A percentile compares a stretch with the other conserved stretches of the same genome.
Evolutionary conservation across 2,888 invertebrate genomes (phyloP).

Genomic region (Morinoia aosen): DNA sequence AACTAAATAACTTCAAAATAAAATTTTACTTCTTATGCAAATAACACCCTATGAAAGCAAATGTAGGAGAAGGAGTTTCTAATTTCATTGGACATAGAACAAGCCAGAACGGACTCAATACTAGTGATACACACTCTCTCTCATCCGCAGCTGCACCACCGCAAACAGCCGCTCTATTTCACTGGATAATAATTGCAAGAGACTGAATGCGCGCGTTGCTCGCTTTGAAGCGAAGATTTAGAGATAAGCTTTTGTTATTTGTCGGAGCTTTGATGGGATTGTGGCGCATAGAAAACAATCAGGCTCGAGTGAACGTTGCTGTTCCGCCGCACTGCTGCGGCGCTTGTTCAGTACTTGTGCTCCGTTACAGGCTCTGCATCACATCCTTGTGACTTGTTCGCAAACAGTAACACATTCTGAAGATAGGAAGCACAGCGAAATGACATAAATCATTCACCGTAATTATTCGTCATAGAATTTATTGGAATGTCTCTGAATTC

Average conservation of each 20-base stretch:
- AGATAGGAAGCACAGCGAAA: background rate
- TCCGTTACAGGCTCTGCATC: no score
- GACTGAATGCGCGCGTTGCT: conserved; percentile 14
- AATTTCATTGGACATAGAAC: background rate
- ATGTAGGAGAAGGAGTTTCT: background rate
- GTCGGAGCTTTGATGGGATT: conserved; percentile 39
- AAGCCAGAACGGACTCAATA: background rate
- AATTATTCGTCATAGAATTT: background rate
- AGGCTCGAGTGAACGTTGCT: background rate
- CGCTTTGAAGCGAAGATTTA: conserved; percentile 21
- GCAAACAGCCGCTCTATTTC: background rate
- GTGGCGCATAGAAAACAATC: conserved; percentile 12
- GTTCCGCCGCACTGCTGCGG: background rate
- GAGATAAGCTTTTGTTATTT: conserved; percentile 46
- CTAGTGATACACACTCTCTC: background rate
- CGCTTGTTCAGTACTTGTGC: no score
- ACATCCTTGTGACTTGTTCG: background rate
- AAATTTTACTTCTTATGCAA: no score
- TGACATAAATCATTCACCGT: background rate
- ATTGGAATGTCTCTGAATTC: background rate
- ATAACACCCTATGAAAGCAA: no score
- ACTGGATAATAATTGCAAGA: conserved; percentile 4
- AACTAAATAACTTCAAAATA: no score
- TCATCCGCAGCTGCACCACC: background rate
- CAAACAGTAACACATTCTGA: background rate